Evolutionary conservation across 2,888 invertebrate genomes (phyloP).

Genomic region (Barypeithes pellucidus): DNA sequence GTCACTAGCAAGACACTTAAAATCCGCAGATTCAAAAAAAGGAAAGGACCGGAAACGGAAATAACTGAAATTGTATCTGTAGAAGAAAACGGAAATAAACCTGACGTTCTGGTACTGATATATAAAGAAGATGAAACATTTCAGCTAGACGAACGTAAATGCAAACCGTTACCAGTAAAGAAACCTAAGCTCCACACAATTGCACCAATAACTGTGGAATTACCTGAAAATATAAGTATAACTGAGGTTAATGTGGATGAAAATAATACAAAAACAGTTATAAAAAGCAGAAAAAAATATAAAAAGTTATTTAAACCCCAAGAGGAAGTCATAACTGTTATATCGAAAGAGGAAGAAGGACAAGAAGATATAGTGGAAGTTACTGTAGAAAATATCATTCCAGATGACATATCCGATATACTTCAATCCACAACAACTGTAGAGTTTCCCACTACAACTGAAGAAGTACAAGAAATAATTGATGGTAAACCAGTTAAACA

Average conservation of each 20-base stretch:
- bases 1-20: conserved; percentile 67
- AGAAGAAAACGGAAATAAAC: conserved; percentile 52
- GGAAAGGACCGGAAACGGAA: conserved; percentile 64
- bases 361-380: conserved; percentile 70
- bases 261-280: conserved; percentile 67
- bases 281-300: conserved; percentile 63
- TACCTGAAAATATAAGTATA: conserved; percentile 63
- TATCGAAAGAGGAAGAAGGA: conserved; percentile 67
- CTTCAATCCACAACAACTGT: conserved; percentile 57
- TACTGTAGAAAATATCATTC: conserved; percentile 56
- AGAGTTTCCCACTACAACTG: conserved; percentile 64
- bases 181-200: conserved; percentile 46
- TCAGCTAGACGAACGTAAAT: conserved; percentile 45
- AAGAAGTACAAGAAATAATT: conserved; percentile 62
- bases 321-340: conserved; percentile 70
- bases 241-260: conserved; percentile 65
- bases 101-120: conserved; percentile 65
- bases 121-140: conserved; percentile 58
- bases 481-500: conserved; percentile 61
- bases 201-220: conserved; percentile 57
- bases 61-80: conserved; percentile 62
- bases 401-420: conserved; percentile 60
- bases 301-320: conserved; percentile 69
- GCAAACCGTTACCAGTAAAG: conserved; percentile 56
- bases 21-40: conserved; percentile 71